Base-by-base conservation (phyloP, 53 echinoderm and acorn worm species). In the Actinopyga echinites region DNA sequence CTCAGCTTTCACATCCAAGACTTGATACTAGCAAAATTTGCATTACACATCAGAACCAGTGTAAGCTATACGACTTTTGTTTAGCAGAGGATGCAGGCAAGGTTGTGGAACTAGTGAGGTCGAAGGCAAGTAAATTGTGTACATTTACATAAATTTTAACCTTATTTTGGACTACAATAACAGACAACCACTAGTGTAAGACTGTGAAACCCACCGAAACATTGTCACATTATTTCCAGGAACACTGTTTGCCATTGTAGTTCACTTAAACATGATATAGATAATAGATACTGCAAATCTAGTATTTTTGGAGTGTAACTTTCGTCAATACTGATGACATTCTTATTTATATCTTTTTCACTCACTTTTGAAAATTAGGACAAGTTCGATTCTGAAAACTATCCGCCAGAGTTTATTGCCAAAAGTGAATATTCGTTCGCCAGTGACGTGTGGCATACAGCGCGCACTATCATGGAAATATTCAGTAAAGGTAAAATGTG, bases 361-460 rank as follows among this genome's bases (percentile, higher is more conserved):
- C 17, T 1, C 49, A 0, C 49, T 17, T 17, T 6, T 49, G 0
- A 42, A 21, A 22, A 40, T 21, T 43, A 69, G 69, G 40, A 69
- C 2, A 43, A 17, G 20, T 43, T 21, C 20, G 15, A 69, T 42
- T 19, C 7, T 1, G 10, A 21, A 15, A 69, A 21, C 5, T 43
- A 34, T 12, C 43, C 69, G 24, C 69, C 69, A 21, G 69, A 69
- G 43, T 38, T 43, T 3, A 20, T 69, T 3, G 69, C 69, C 12
- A 36, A 43, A 69, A 69, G 21, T 69, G 69, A 69, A 40, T 43
- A 69, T 69, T 38, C 23, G 24, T 69, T 69, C 12, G 44, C 40
- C 4, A 69, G 69, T 69, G 69, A 69, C 20, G 69, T 69, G 6
- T 69, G 69, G 69, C 38, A 69, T 7, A 69, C 69, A 42, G 69